Evolutionary conservation across 2,113 vertebrate genomes (phyloP).

Genomic region (Caracal caracal): DNA sequence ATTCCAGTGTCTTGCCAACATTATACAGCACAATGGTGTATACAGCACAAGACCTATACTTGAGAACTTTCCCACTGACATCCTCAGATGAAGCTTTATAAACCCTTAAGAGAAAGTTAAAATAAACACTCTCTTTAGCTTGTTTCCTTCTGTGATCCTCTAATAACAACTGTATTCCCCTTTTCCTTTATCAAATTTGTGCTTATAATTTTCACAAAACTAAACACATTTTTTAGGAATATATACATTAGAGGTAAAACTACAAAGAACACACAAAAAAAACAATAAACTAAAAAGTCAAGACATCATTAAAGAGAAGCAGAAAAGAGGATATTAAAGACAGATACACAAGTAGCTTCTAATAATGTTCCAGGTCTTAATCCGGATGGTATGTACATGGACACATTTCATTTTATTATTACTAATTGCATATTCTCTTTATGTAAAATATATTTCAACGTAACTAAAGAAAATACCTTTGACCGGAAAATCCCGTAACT

Average conservation of each 20-base stretch:
- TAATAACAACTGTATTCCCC: neutral
- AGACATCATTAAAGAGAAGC: neutral
- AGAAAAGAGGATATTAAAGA: neutral
- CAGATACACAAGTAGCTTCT: neutral
- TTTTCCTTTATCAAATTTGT: neutral
- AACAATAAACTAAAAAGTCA: neutral
- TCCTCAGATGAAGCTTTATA: neutral
- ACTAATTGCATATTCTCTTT: neutral
- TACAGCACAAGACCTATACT: neutral
- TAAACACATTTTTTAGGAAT: neutral
- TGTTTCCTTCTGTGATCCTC: neutral
- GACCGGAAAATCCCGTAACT: neutral
- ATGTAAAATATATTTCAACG: neutral
- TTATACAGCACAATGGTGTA: neutral
- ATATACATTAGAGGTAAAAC: neutral
- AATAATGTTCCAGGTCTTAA: neutral
- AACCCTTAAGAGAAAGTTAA: neutral
- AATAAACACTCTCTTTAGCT: neutral
- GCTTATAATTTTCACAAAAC: neutral
- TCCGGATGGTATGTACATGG: neutral
- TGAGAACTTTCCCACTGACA: neutral
- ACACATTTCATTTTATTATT: neutral
- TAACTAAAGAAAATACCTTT: neutral
- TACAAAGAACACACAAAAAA: neutral
- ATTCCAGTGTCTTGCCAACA: neutral